Evolutionary conservation across 1,140 invertebrate species (phyloP).

Genomic region (Eueides isabella): DNA sequence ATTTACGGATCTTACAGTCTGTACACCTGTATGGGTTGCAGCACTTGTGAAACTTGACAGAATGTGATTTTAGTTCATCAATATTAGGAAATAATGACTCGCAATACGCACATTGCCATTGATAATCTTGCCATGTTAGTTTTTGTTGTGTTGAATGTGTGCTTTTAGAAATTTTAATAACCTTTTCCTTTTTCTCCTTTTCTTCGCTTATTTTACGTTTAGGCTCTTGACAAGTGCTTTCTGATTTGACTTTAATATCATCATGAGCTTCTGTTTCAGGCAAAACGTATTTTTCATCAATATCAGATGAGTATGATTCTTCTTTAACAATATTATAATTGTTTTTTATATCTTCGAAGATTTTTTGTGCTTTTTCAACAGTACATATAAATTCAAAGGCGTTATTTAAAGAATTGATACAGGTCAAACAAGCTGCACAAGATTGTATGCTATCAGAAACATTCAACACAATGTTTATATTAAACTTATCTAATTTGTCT

Average conservation of each 20-base stretch:
- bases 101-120: conserved; percentile 62
- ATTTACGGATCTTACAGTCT: conserved; percentile 50
- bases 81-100: conserved; percentile 57
- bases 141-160: conserved; percentile 36
- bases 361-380: conserved; percentile 56
- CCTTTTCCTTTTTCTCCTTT: conserved; percentile 23
- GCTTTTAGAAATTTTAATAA: conserved; percentile 17
- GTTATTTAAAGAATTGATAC: conserved; percentile 53
- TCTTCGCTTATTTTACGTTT: not conserved
- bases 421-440: conserved; percentile 62
- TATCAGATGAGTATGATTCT: conserved; percentile 26
- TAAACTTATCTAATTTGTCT: conserved; percentile 46
- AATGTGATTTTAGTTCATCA: conserved; percentile 52
- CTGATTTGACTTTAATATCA: conserved; percentile 26
- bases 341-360: conserved; percentile 42
- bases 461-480: conserved; percentile 37
- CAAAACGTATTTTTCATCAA: conserved; percentile 22
- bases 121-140: conserved; percentile 58
- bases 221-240: conserved; percentile 15
- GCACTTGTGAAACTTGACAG: conserved; percentile 48
- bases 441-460: conserved; percentile 44
- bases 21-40: conserved; percentile 59
- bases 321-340: conserved; percentile 34
- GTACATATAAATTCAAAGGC: conserved; percentile 56
- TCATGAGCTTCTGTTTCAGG: conserved; percentile 20